phyloP scores from a whole-genome alignment of 1,140 invertebrate species.

The Palaemon carinicauda region DNA sequence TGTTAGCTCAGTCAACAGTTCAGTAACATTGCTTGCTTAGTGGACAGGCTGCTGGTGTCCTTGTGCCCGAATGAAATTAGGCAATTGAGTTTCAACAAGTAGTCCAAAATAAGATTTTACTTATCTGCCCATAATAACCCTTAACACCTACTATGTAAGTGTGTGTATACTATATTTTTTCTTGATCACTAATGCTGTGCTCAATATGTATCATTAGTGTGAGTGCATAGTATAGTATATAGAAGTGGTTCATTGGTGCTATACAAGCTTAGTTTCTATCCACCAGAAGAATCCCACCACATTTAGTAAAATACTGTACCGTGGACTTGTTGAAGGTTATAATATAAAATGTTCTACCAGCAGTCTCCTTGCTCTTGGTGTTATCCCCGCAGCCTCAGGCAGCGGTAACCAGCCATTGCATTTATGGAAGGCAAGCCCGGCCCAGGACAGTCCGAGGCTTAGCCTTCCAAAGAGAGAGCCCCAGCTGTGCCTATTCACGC shows the following conservation, averaged over 20 bases:
- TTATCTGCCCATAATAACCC: no score
- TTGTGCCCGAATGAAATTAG: background rate
- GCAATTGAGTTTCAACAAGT: no score
- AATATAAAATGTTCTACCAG: constrained; percentile 6
- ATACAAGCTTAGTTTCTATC: no score
- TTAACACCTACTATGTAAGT: no score
- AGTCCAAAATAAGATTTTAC: no score
- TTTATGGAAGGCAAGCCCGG: constrained; percentile 41
- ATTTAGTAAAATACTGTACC: background rate
- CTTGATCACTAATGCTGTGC: no score
- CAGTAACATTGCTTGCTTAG: constrained; percentile 20
- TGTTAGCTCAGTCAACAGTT: constrained; percentile 24
- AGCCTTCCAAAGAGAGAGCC: constrained; percentile 8
- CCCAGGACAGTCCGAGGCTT: constrained; percentile 25
- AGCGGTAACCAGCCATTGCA: constrained; percentile 47
- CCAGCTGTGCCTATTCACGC: constrained; percentile 43
- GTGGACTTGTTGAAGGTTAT: background rate
- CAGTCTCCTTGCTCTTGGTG: constrained; percentile 45
- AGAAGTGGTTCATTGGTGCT: no score
- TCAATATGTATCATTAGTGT: no score
- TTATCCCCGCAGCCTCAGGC: constrained; percentile 28
- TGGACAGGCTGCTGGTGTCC: constrained; percentile 29
- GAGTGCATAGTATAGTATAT: no score
- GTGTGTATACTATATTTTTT: no score
- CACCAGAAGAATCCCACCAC: no score